A percentile compares a stretch with the other conserved stretches of the same genome.
Conservation (phyloP, 2,888 invertebrate genomes). For the Junonia oenone region DNA sequence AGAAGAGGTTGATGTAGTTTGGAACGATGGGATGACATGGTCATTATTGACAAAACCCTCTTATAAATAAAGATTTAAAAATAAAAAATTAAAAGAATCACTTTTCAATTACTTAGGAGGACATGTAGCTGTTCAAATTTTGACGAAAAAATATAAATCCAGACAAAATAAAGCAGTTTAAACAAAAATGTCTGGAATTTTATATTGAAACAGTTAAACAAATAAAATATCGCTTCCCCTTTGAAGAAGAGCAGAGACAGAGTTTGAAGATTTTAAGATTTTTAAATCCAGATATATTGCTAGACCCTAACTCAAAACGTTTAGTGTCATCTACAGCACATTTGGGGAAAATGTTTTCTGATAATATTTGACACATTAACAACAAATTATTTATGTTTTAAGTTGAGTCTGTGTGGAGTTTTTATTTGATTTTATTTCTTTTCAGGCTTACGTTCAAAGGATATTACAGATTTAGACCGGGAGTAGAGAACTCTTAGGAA, state of each 20-base stretch:
- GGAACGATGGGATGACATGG: too few species aligned
- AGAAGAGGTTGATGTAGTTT: too few species aligned
- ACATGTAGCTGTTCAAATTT: not conserved
- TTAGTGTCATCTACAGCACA: conserved; percentile 22
- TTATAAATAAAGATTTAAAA: too few species aligned
- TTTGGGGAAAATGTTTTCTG: conserved; percentile 2
- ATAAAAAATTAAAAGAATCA: too few species aligned
- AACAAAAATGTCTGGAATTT: not conserved
- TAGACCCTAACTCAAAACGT: conserved; percentile 6
- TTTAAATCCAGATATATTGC: not conserved
- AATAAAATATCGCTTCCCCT: not conserved
- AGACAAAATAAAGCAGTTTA: not conserved
- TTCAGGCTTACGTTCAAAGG: too few species aligned
- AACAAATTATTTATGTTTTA: not conserved
- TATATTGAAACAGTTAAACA: not conserved
- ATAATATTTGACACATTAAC: not conserved
- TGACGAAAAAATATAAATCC: not conserved
- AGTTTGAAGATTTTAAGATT: not conserved
- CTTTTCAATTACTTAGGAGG: conserved; percentile 3
- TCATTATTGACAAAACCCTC: too few species aligned
- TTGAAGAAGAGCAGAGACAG: not conserved
- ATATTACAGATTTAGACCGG: too few species aligned
- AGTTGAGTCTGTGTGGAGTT: not conserved
- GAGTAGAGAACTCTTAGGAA: too few species aligned
- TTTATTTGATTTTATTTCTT: too few species aligned